Conservation (phyloP, 2,113 vertebrate genomes). For the Manacus vitellinus region DNA sequence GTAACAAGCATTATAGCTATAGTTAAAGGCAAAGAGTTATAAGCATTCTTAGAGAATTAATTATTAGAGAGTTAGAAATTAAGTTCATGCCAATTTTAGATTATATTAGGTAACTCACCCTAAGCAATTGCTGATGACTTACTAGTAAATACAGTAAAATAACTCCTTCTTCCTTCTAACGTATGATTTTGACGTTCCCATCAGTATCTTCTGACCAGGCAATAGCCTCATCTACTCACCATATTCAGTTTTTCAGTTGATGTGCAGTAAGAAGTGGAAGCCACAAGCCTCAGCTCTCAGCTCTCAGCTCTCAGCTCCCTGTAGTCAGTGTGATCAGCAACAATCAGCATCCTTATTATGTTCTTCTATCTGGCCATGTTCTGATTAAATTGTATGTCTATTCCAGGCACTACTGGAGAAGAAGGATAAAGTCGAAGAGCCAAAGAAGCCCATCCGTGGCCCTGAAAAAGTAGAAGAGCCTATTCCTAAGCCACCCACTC, state of each 20-base stretch:
- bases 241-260: not conserved
- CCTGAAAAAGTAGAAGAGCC: slow-evolving; percentile 76
- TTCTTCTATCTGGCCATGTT: not conserved
- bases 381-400: not conserved
- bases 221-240: not conserved
- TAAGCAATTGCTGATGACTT: not conserved
- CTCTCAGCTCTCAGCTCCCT: not conserved
- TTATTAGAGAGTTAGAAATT: not conserved
- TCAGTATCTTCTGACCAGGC: not conserved
- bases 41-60: not conserved
- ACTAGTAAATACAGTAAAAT: not conserved
- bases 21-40: not conserved
- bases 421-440: slow-evolving; percentile 55
- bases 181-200: not conserved
- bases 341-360: not conserved
- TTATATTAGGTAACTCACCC: not conserved
- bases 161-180: not conserved
- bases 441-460: slow-evolving; percentile 71
- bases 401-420: slow-evolving; percentile 79
- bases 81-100: not conserved
- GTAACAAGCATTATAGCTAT: not conserved
- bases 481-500: slow-evolving; percentile 77
- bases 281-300: not conserved
- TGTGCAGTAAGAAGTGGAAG: not conserved
- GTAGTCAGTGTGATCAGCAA: not conserved